These are phyloP conservation scores for Formica selysi DNA, from an alignment of 1,140 invertebrate species.

Conservation along the genomic window DNA sequence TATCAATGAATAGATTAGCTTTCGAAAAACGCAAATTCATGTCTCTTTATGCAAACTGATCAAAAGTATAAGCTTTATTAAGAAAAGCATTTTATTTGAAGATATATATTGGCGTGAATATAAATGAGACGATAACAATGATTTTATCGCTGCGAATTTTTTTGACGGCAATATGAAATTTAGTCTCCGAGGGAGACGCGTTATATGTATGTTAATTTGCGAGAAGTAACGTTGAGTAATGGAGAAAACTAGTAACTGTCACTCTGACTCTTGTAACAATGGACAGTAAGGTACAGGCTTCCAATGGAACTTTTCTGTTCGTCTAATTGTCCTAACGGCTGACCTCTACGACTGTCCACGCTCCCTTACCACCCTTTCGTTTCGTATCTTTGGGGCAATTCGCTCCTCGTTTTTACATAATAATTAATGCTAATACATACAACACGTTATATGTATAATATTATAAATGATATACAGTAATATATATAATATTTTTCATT, in stretches of 20 bases:
- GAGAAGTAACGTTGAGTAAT: slow-evolving; percentile 68
- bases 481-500: neutral
- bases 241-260: slow-evolving; percentile 74
- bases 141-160: neutral
- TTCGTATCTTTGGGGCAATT: neutral
- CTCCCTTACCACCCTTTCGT: slow-evolving; percentile 32
- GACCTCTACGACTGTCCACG: slow-evolving; percentile 54
- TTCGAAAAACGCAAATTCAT: neutral
- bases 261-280: slow-evolving; percentile 62
- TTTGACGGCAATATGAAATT: slow-evolving; percentile 21
- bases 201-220: slow-evolving; percentile 64
- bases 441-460: neutral
- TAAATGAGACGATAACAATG: slow-evolving; percentile 30
- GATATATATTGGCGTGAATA: neutral
- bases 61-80: neutral
- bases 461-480: neutral
- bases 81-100: neutral
- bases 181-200: neutral
- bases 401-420: neutral
- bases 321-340: slow-evolving; percentile 74
- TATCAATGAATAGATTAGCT: slow-evolving; percentile 33
- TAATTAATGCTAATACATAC: neutral
- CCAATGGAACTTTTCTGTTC: slow-evolving; percentile 77
- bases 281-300: slow-evolving; percentile 43
- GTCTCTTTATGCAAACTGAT: slow-evolving; percentile 23